Conservation (phyloP, 2,113 vertebrate species). For the Hylia prasina region DNA sequence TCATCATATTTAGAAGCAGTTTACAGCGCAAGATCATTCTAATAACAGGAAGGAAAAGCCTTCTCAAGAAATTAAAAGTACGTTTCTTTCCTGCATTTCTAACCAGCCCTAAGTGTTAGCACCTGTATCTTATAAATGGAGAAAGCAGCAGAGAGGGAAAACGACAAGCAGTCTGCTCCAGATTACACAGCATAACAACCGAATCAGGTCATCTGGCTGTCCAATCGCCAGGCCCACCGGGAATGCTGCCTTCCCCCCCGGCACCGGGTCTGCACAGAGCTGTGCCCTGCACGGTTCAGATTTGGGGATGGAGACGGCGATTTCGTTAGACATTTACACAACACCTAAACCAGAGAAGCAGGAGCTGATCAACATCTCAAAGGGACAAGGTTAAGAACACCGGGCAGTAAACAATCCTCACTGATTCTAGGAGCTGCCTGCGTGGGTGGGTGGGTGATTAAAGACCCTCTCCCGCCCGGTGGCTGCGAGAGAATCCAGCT, state of each 20-base stretch:
- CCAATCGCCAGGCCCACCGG: not conserved
- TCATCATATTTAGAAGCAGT: not conserved
- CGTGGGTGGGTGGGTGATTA: accelerated
- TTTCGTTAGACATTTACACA: not conserved
- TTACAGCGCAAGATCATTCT: not conserved
- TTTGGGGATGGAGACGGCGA: not conserved
- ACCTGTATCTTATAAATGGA: not conserved
- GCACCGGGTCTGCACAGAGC: not conserved
- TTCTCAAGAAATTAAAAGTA: not conserved
- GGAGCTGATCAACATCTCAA: not conserved
- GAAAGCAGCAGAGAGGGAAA: not conserved
- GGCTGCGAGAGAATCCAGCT: accelerated
- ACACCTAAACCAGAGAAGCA: not conserved
- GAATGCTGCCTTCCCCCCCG: not conserved
- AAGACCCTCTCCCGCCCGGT: not conserved
- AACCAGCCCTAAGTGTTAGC: not conserved
- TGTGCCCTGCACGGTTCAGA: not conserved
- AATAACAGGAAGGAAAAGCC: not conserved
- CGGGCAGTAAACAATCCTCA: not conserved
- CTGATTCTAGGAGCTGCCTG: not conserved
- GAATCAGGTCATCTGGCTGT: constrained; percentile 33
- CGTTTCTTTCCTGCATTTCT: not conserved
- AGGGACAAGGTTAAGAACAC: not conserved
- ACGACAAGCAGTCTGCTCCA: constrained; percentile 16
- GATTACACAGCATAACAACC: constrained; percentile 5